Base-by-base conservation (phyloP, 1,140 invertebrate species). In the Campoletis sonorensis region DNA sequence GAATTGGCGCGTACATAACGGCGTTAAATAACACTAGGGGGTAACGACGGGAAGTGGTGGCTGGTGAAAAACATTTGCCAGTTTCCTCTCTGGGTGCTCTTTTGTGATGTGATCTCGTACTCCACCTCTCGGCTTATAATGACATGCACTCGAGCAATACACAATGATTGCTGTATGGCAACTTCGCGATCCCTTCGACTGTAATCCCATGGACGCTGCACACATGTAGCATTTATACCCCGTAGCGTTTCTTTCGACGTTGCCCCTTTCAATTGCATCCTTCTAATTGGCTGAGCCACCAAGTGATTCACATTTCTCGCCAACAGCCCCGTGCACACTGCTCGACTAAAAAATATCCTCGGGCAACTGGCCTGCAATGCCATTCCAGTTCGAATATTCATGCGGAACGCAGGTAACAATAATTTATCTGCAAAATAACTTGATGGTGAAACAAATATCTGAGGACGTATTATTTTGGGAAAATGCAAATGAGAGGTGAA, bases 11-110 rank as follows among this genome's bases (percentile, higher is more conserved):
- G 61, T 64, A 58, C n/a, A n/a, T 27, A 13, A 81, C 77, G 83
- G 84, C 84, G 86, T 88, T 86, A 87, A 86, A 84, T 84, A 88
- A 88, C 88, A 89, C 88, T 86, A 18, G 72, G 85, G 84, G 27
- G 70, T 82, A 73, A 23, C 23, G 7, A 84, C 11, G 80, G 79
- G 82, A 85, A 86, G 81, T 85, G 82, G 84, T n/a, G 80, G 83
- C 85, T 84, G 84, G 86, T 87, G 82, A 84, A 88, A 88, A 88
- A 85, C 86, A 88, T 88, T 87, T 84, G 84, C 84, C 80, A 78
- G 58, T 84, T 85, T 86, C 83, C 81, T 58, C 40, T 64, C 49
- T 75, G 21, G 72, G 72, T 75, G 72, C 45, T 70, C 64, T 79
- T 82, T 85, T 87, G 85, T 86, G 86, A 83, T 81, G 81, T 84